A percentile compares a stretch with the other conserved stretches of the same genome.
Evolutionary conservation across 2,113 vertebrate species (phyloP).

Genomic region (Trogon melanurus): DNA sequence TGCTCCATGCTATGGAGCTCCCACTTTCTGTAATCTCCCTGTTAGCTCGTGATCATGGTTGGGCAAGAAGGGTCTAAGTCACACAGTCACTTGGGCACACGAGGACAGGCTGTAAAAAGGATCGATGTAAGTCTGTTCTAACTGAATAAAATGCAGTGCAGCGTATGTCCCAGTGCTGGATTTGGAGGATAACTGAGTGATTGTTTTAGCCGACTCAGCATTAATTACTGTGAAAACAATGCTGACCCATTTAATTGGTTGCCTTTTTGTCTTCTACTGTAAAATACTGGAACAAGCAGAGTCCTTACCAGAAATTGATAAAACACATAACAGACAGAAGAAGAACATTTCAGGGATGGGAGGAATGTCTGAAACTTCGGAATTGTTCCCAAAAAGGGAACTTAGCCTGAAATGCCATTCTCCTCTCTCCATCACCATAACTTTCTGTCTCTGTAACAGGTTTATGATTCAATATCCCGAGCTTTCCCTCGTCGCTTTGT

Average conservation of each 20-base stretch:
- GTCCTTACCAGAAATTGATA: neutral
- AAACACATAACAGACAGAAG: neutral
- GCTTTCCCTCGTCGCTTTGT: slow-evolving; percentile 88
- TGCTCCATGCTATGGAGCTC: neutral
- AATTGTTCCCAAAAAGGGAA: neutral
- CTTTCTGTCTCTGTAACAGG: slow-evolving; percentile 67
- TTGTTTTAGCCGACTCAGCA: neutral
- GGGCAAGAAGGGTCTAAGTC: neutral
- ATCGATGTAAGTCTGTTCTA: neutral
- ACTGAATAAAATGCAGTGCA: neutral
- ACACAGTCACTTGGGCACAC: neutral
- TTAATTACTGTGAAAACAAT: neutral
- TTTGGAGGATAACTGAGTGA: neutral
- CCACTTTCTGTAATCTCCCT: neutral
- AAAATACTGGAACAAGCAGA: neutral
- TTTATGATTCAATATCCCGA: slow-evolving; percentile 75
- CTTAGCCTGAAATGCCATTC: neutral
- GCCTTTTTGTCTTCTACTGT: neutral
- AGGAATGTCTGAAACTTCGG: neutral
- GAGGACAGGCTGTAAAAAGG: neutral
- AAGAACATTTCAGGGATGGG: neutral
- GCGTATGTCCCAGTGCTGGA: neutral
- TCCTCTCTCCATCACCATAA: neutral
- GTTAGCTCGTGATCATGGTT: neutral
- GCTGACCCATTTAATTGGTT: neutral